Percentiles rank a stretch among this genome's conserved stretches.
phyloP scores from a whole-genome alignment of 2,888 invertebrate species.

The Mechanitis messenoides region DNA sequence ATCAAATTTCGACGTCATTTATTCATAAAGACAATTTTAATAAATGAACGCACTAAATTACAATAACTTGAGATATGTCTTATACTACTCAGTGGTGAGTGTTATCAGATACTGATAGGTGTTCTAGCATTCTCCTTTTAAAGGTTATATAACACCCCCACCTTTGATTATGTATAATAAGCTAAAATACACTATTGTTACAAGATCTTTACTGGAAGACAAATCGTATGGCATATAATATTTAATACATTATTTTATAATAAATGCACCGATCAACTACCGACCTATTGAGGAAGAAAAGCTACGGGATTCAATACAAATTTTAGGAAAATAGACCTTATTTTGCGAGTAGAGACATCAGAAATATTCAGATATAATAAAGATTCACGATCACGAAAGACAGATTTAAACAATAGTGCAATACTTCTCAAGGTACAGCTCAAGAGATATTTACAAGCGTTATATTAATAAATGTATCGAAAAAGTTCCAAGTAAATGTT shows the following conservation, averaged over 20 bases:
- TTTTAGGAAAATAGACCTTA: slow-evolving; percentile 71
- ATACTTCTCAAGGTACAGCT: slow-evolving; percentile 23
- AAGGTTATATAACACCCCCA: slow-evolving; percentile 43
- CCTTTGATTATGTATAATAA: slow-evolving; percentile 64
- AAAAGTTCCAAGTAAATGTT: slow-evolving; percentile 46
- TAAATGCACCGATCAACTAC: slow-evolving; percentile 71
- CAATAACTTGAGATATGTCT: slow-evolving; percentile 76
- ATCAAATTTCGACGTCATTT: slow-evolving; percentile 65
- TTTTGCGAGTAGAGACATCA: slow-evolving; percentile 51
- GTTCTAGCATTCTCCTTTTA: neutral
- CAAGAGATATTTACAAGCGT: slow-evolving; percentile 31
- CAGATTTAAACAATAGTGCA: slow-evolving; percentile 32
- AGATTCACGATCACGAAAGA: slow-evolving; percentile 13
- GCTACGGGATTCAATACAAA: slow-evolving; percentile 64
- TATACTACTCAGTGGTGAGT: slow-evolving; percentile 60
- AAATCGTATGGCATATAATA: slow-evolving; percentile 77
- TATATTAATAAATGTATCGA: slow-evolving; percentile 48
- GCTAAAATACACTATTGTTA: slow-evolving; percentile 74
- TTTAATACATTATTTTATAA: slow-evolving; percentile 63
- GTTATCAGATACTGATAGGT: slow-evolving; percentile 37
- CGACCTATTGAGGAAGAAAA: slow-evolving; percentile 62
- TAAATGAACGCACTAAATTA: slow-evolving; percentile 76
- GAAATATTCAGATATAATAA: slow-evolving; percentile 45
- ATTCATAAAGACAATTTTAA: slow-evolving; percentile 76
- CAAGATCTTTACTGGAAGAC: slow-evolving; percentile 77